phyloP scores from a whole-genome alignment of 2,797 vertebrate genomes.

The Gila robusta region DNA sequence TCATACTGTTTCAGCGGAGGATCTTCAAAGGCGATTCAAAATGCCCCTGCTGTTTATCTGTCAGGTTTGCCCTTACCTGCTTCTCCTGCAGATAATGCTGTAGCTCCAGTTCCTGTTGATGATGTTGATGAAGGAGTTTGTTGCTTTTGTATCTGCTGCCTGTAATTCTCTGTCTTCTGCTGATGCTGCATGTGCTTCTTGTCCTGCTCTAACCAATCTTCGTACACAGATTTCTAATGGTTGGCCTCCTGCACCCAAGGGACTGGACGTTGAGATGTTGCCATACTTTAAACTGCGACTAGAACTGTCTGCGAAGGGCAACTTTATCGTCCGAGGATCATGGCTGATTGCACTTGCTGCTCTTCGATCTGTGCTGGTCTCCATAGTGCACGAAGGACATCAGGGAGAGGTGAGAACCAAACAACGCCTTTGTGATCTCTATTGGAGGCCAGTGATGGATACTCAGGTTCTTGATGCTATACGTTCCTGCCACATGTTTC shows the following conservation, averaged over 20 bases:
- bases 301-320: not conserved
- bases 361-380: no score
- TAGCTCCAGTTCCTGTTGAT: not conserved
- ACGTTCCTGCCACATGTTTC: not conserved
- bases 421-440: not conserved
- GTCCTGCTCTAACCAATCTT: not conserved
- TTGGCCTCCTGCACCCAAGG: not conserved
- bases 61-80: not conserved
- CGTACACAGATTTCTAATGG: not conserved
- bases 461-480: not conserved
- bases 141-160: not conserved
- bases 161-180: not conserved
- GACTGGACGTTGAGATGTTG: not conserved
- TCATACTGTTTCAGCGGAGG: not conserved
- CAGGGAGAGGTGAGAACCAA: not conserved
- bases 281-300: not conserved
- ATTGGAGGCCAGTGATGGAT: not conserved
- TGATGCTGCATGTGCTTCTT: not conserved
- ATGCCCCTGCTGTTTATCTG: not conserved
- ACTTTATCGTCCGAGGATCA: not conserved
- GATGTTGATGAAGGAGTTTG: not conserved
- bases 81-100: not conserved
- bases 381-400: not conserved
- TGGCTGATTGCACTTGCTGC: not conserved
- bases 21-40: not conserved